Percentiles rank a stretch among this genome's conserved stretches.
These are phyloP conservation scores for Ictalurus punctatus DNA, from an alignment of 2,113 vertebrate species.

Conservation along the genomic window DNA sequence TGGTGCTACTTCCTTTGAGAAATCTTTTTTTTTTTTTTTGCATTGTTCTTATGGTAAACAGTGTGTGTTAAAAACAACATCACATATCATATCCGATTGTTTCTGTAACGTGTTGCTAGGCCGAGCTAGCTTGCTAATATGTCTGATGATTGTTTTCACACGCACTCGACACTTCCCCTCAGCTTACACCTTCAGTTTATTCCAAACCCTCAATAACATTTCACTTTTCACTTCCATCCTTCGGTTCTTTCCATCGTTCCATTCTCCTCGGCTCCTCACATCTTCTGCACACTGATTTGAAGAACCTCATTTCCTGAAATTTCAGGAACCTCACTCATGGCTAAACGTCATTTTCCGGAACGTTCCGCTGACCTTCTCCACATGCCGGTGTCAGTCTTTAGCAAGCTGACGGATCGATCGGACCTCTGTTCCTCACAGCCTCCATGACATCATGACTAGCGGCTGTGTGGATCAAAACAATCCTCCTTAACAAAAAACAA, in stretches of 20 bases:
- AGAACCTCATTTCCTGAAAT: neutral
- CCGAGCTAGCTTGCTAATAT: neutral
- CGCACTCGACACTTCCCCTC: neutral
- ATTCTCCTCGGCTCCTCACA: neutral
- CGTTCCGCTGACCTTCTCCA: constrained; percentile 23
- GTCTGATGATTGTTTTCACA: neutral
- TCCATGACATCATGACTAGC: too few relatives aligned
- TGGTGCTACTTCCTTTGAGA: neutral
- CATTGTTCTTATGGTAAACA: neutral
- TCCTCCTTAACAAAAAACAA: neutral
- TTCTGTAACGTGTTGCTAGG: neutral
- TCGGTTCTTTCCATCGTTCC: neutral
- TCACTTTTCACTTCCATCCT: neutral
- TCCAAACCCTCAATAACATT: neutral
- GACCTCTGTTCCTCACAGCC: neutral
- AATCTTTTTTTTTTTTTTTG: neutral
- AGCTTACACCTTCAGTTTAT: neutral
- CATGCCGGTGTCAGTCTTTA: neutral
- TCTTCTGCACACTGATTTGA: neutral
- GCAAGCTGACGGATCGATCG: neutral
- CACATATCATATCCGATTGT: neutral
- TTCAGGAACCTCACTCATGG: constrained; percentile 4
- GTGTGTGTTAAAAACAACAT: too few relatives aligned
- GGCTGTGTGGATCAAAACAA: neutral
- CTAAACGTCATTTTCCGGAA: neutral